A percentile compares a stretch with the other conserved stretches of the same genome.
These are phyloP conservation scores for Ellobium chinense DNA, from an alignment of 2,888 invertebrate genomes.

Conservation along the genomic window DNA sequence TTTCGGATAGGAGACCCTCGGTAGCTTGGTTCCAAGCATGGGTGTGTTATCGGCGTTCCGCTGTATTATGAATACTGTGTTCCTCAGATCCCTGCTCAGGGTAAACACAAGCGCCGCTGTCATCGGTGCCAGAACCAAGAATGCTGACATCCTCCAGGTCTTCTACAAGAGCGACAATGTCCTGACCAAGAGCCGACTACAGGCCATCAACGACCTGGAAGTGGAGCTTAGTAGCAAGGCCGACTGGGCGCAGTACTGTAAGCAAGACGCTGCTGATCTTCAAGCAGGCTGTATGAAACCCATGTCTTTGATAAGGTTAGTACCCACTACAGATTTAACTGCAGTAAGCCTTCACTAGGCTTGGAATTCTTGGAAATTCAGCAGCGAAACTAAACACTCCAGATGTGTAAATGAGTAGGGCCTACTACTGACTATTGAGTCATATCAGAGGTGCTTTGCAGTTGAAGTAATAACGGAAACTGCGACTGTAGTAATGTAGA, in stretches of 20 bases:
- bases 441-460: neutral
- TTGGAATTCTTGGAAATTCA: too few species aligned
- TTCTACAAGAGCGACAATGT: conserved; percentile 55
- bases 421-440: neutral
- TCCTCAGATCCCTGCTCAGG: neutral
- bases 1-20: too few species aligned
- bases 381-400: conserved; percentile 19
- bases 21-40: too few species aligned
- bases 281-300: neutral
- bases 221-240: conserved; percentile 17
- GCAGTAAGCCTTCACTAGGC: too few species aligned
- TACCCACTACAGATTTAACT: neutral
- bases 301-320: conserved; percentile 11
- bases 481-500: too few species aligned
- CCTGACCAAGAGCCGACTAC: conserved; percentile 55
- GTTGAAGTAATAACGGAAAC: too few species aligned
- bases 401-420: conserved; percentile 22
- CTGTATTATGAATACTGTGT: too few species aligned
- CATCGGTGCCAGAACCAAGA: conserved; percentile 24
- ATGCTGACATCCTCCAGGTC: conserved; percentile 34
- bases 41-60: too few species aligned
- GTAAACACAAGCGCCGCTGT: conserved; percentile 7
- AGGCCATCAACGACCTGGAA: conserved; percentile 53
- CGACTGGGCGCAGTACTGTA: conserved; percentile 38
- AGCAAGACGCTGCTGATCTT: neutral